phyloP scores from a whole-genome alignment of 2,797 vertebrate species.

The Borostomias antarcticus region DNA sequence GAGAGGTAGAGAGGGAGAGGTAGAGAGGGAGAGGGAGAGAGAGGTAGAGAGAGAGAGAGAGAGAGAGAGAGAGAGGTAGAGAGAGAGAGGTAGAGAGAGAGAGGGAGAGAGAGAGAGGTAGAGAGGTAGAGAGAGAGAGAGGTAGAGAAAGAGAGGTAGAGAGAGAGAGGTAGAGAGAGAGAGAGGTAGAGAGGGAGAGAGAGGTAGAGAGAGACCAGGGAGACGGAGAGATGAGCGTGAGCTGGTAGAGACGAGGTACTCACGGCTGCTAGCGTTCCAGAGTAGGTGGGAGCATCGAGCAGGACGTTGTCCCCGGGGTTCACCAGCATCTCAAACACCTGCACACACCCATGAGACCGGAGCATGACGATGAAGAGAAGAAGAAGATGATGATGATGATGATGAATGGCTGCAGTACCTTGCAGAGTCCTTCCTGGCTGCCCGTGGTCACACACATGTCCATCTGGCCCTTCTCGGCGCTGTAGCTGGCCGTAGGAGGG shows the following conservation, averaged over 20 bases:
- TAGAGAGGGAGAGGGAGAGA: too few relatives aligned
- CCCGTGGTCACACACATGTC: slow-evolving; percentile 91
- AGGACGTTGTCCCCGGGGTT: slow-evolving; percentile 89
- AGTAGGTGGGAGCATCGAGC: slow-evolving; percentile 85
- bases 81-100: not conserved
- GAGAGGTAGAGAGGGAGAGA: not conserved
- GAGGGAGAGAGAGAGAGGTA: not conserved
- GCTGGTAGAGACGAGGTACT: too few relatives aligned
- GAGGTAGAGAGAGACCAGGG: not conserved
- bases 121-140: not conserved
- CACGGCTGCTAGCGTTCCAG: slow-evolving; percentile 87
- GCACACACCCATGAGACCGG: slow-evolving; percentile 17
- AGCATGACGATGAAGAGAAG: not conserved
- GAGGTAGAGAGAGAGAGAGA: not conserved
- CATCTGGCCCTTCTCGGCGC: slow-evolving; percentile 82
- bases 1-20: not conserved
- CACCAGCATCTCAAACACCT: slow-evolving; percentile 96
- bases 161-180: not conserved
- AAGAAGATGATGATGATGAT: not conserved
- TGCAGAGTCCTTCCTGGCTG: slow-evolving; percentile 92
- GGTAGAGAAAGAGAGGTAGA: not conserved
- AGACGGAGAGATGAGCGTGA: not conserved
- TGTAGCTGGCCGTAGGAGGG: slow-evolving; percentile 81
- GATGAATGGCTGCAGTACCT: slow-evolving; percentile 73
- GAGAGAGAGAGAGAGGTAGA: not conserved